Percentiles rank a stretch among this genome's conserved stretches.
phyloP scores from a whole-genome alignment of 2,797 vertebrate genomes.

The Danio aesculapii region DNA sequence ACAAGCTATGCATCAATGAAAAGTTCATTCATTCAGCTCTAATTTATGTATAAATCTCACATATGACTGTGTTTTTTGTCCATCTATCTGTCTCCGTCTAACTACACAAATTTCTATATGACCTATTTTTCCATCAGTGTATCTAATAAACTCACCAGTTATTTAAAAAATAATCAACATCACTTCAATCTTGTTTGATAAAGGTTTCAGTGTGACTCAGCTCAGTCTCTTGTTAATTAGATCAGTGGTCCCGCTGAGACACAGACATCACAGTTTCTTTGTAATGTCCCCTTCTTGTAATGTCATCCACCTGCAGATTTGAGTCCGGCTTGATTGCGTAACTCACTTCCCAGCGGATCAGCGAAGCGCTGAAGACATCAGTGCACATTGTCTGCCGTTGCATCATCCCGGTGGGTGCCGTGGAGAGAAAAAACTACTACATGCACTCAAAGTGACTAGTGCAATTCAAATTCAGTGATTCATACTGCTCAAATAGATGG shows the following conservation, averaged over 20 bases:
- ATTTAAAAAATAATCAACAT: too few relatives aligned
- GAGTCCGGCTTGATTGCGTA: background rate
- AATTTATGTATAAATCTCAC: too few relatives aligned
- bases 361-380: background rate
- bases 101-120: too few relatives aligned
- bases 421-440: background rate
- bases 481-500: slow-evolving; percentile 13
- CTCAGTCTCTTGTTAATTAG: background rate
- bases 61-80: too few relatives aligned
- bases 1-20: too few relatives aligned
- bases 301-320: background rate
- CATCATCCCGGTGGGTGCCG: slow-evolving; percentile 22
- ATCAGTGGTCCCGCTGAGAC: background rate
- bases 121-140: too few relatives aligned
- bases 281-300: background rate
- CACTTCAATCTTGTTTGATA: too few relatives aligned
- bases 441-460: background rate
- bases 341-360: background rate
- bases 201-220: too few relatives aligned
- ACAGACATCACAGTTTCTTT: background rate
- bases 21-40: too few relatives aligned
- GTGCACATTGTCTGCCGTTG: background rate
- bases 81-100: too few relatives aligned
- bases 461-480: slow-evolving; percentile 23
- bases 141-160: too few relatives aligned